Conservation (phyloP, 2,888 invertebrate species). For the Ophion costatus region DNA sequence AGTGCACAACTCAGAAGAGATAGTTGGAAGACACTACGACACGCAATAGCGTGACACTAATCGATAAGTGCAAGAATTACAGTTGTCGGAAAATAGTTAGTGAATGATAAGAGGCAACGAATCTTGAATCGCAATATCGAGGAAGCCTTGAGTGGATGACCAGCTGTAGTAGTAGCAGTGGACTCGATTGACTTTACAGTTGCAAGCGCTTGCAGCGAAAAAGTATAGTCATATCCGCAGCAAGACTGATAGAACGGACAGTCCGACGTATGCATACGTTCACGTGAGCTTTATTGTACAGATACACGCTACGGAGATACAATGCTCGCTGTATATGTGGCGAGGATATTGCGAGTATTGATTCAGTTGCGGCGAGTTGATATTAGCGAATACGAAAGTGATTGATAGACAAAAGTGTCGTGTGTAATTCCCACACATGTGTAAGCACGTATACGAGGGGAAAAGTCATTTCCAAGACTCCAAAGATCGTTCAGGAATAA, state of each 20-base stretch:
- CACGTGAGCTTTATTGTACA: background rate
- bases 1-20: conserved; percentile 38
- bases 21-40: conserved; percentile 29
- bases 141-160: background rate
- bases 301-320: conserved; percentile 38
- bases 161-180: background rate
- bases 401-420: conserved; percentile 70
- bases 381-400: conserved; percentile 72
- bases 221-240: conserved; percentile 57
- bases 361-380: conserved; percentile 61
- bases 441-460: background rate
- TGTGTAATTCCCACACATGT: background rate
- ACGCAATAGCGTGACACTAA: conserved; percentile 49
- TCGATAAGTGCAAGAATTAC: conserved; percentile 36
- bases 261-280: conserved; percentile 10
- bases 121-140: background rate
- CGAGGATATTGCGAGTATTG: conserved; percentile 40
- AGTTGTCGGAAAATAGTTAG: conserved; percentile 1
- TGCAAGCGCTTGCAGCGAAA: conserved; percentile 78
- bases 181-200: conserved; percentile 10
- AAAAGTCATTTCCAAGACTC: background rate
- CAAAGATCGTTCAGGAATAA: too few species aligned
- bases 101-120: background rate
- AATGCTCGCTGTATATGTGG: conserved; percentile 16
- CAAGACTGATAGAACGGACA: conserved; percentile 54